Evolutionary conservation across 2,888 invertebrate species (phyloP), one percentile per base, ranked within the genome.

Genomic region (Pseudococcus longispinus): DNA sequence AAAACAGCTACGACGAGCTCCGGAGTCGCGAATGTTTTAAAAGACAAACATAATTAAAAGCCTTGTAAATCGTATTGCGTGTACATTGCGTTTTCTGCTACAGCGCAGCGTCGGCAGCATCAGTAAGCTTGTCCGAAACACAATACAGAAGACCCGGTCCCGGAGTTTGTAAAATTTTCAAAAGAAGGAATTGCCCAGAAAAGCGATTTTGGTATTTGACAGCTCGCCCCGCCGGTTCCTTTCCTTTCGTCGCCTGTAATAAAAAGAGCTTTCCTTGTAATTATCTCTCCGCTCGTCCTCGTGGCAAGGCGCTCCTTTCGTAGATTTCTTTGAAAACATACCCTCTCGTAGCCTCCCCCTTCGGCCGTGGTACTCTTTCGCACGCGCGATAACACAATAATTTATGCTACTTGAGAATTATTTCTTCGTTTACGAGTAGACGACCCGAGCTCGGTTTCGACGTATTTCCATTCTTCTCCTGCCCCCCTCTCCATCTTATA

Each of bases 151-250:
- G 20, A 60, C 23, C 11, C 23, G 60, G 60, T 23, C 23, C 20
- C 23, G 60, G 70, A 70, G 70, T 70, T 70, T 29, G 70, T 70
- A 29, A 70, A 70, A 70, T 70, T 70, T 70, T 70, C 70, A 70
- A 70, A 70, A 70, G 70, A 70, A 18, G 18, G 18, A 65, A 29
- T 29, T 32, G 29, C 18, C 29, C 15, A 70, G 70, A 70, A 70
- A 70, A 70, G 70, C 70, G 70, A 70, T 70, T 70, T 70, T 70
- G 70, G 70, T 70, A 70, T 70, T 70, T 70, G 70, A 70, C 70
- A 70, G 70, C 70, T 70, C 18, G 23, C 23, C n/a, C n/a, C n/a
- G 60, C 60, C 23, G 60, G 13, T 20, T 60, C 60, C n/a, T 20
- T 20, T 26, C 26, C 11, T 70, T 32, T 70, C 29, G 70, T 70